These are phyloP conservation scores for Battus philenor DNA, from an alignment of 1,140 invertebrate genomes.

Conservation along the genomic window DNA sequence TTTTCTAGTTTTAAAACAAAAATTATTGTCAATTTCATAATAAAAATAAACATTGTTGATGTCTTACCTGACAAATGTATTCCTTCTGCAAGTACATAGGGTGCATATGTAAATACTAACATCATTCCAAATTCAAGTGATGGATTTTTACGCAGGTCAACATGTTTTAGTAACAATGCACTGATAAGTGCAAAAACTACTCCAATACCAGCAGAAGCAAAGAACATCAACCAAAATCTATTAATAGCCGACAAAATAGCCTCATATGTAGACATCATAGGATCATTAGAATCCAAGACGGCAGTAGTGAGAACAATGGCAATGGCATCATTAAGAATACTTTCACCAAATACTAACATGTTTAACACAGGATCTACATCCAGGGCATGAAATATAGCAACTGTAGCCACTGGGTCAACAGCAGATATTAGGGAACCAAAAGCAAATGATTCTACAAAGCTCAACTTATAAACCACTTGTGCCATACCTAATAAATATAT, in stretches of 20 bases:
- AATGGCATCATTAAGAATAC: conserved; percentile 98
- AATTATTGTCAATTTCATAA: too few relatives aligned
- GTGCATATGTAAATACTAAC: conserved; percentile 98
- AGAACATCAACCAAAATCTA: conserved; percentile 98
- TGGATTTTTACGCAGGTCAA: conserved; percentile 97
- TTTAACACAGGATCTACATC: conserved; percentile 97
- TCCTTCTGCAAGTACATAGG: conserved; percentile 98
- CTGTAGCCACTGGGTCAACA: conserved; percentile 98
- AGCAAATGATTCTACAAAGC: conserved; percentile 97
- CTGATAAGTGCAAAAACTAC: conserved; percentile 95
- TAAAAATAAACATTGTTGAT: too few relatives aligned
- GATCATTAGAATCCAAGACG: conserved; percentile 86
- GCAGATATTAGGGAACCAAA: conserved; percentile 99
- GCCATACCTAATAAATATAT: conserved; percentile 95
- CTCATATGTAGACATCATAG: conserved; percentile 83
- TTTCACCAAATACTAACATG: conserved; percentile 99
- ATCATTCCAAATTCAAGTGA: conserved; percentile 99
- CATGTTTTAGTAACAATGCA: conserved; percentile 95
- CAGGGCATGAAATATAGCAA: conserved; percentile 98
- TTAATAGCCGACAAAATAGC: conserved; percentile 93
- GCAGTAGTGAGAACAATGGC: conserved; percentile 97
- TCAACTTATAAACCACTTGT: conserved; percentile 92
- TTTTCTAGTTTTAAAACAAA: too few relatives aligned
- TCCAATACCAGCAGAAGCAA: conserved; percentile 98
- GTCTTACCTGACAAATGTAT: conserved; percentile 92